Percentiles rank a stretch among this genome's conserved stretches.
Conservation (phyloP, 2,113 vertebrate species). For the Hepsetus odoe region DNA sequence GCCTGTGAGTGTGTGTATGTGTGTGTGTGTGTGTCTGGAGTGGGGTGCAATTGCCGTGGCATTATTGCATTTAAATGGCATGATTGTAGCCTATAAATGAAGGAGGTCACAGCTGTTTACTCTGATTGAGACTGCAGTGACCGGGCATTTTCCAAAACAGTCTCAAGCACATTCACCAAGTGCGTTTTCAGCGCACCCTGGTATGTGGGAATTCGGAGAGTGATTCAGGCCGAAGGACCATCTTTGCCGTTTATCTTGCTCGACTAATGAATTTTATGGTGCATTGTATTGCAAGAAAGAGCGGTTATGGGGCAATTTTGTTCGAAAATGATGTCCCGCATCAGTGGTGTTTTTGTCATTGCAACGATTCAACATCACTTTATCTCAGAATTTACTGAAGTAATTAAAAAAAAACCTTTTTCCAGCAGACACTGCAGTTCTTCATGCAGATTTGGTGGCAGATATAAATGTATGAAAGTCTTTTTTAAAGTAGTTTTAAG, state of each 20-base stretch:
- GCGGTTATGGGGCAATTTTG: not conserved
- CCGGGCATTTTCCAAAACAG: conserved; percentile 4
- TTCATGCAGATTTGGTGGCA: conserved; percentile 30
- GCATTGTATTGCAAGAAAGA: not conserved
- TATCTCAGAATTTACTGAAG: not conserved
- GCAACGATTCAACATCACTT: not conserved
- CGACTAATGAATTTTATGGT: not conserved
- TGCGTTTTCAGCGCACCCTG: not conserved
- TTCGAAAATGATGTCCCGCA: not conserved
- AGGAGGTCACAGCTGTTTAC: conserved; percentile 12
- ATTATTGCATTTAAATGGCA: conserved; percentile 39
- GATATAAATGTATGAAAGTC: conserved; percentile 61
- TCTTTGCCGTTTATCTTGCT: not conserved
- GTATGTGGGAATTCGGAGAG: not conserved
- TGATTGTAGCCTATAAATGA: conserved; percentile 8
- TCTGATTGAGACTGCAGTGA: not conserved
- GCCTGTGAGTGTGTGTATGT: conserved; percentile 46
- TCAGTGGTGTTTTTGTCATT: not conserved
- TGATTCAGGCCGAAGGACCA: not conserved
- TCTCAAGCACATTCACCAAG: not conserved
- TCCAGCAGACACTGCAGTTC: not conserved
- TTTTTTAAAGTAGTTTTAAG: conserved; percentile 57
- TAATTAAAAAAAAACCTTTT: not conserved
- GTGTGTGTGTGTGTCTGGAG: not conserved
- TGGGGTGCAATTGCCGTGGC: conserved; percentile 51